These are phyloP conservation scores for Ormia ochracea DNA, from an alignment of 2,888 invertebrate genomes.

Conservation along the genomic window DNA sequence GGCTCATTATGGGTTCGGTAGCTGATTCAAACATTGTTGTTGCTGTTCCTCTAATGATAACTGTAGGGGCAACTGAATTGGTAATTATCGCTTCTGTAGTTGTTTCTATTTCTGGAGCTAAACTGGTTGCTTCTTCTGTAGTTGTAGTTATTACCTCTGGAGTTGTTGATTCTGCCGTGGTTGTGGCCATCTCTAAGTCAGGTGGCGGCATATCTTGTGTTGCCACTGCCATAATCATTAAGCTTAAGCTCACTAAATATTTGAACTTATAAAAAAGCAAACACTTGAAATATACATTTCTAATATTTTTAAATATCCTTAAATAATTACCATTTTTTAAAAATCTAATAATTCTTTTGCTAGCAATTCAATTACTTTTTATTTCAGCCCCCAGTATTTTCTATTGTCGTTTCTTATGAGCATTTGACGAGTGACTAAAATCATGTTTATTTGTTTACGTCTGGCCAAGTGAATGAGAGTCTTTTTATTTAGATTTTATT, in stretches of 20 bases:
- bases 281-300: background rate
- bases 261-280: conserved; percentile 37
- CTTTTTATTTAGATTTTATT: conserved; percentile 4
- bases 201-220: conserved; percentile 69
- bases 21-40: conserved; percentile 28
- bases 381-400: background rate
- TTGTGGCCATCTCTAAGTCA: conserved; percentile 63
- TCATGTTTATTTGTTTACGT: conserved; percentile 25
- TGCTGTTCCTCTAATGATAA: conserved; percentile 43
- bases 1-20: background rate
- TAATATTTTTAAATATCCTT: background rate
- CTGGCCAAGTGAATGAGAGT: conserved; percentile 20
- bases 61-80: conserved; percentile 50
- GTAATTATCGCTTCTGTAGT: conserved; percentile 17
- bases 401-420: conserved; percentile 17
- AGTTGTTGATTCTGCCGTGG: conserved; percentile 8
- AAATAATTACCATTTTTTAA: conserved; percentile 27
- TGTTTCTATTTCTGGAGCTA: no score
- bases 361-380: background rate
- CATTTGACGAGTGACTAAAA: conserved; percentile 50
- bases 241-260: conserved; percentile 34
- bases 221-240: conserved; percentile 36
- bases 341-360: background rate
- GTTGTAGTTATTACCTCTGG: background rate
- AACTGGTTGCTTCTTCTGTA: background rate